Percentiles rank a stretch among this genome's conserved stretches.
Evolutionary conservation across 2,113 vertebrate species (phyloP).

Genomic region (Myodes glareolus): DNA sequence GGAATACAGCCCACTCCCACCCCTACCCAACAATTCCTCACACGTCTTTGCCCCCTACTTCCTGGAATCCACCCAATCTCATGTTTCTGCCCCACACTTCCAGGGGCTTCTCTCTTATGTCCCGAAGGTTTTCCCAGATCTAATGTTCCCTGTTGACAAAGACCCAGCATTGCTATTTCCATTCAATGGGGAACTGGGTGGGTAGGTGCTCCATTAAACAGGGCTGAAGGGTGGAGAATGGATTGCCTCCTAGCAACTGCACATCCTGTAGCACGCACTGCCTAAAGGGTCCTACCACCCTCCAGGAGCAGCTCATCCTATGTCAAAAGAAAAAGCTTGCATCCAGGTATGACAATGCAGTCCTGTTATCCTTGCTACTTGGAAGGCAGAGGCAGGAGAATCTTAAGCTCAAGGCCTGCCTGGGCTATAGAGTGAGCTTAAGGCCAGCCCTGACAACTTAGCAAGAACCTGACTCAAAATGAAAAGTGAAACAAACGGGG

Average conservation of each 20-base stretch:
- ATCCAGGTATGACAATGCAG: background rate
- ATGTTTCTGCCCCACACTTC: background rate
- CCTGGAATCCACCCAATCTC: accelerated
- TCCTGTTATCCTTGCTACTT: background rate
- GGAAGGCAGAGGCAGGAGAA: background rate
- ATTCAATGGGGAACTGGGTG: background rate
- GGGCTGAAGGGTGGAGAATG: background rate
- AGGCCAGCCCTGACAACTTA: background rate
- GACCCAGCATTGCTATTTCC: accelerated
- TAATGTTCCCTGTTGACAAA: background rate
- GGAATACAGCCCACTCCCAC: background rate
- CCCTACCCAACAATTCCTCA: background rate
- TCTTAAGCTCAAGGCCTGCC: background rate
- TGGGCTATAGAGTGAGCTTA: background rate
- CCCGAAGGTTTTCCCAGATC: background rate
- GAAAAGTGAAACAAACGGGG: background rate
- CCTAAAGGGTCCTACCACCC: background rate
- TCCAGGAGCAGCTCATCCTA: background rate
- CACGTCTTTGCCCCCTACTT: background rate
- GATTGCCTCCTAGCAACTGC: background rate
- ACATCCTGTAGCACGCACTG: accelerated
- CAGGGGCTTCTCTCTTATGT: background rate
- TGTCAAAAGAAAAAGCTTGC: background rate
- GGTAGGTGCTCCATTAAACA: background rate
- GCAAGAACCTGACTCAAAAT: background rate